These are phyloP conservation scores for Antechinus flavipes DNA, from an alignment of 2,113 vertebrate species.

Conservation along the genomic window DNA sequence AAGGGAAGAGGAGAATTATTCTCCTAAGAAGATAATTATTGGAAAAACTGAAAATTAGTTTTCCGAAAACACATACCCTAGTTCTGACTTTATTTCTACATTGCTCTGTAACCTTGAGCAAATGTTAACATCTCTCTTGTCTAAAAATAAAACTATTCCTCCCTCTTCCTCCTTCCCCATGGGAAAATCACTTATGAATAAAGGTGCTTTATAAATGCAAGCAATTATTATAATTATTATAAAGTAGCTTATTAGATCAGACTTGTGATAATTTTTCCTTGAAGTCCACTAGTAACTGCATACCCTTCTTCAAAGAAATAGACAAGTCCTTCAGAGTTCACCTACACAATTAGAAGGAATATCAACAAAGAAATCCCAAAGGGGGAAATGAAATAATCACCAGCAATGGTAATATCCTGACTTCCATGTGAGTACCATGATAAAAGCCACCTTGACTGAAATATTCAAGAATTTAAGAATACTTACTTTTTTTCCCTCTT, in stretches of 20 bases:
- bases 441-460: conserved; percentile 55
- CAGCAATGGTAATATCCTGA: conserved; percentile 60
- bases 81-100: conserved; percentile 11
- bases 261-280: neutral
- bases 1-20: conserved; percentile 5
- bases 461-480: conserved; percentile 65
- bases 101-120: neutral
- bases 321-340: conserved; percentile 41
- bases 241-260: neutral
- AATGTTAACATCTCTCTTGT: neutral
- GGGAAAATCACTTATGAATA: neutral
- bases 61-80: neutral
- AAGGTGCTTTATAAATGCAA: conserved; percentile 19
- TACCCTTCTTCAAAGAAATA: conserved; percentile 43
- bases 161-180: neutral
- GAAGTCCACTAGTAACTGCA: conserved; percentile 15
- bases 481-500: conserved; percentile 64
- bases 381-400: conserved; percentile 51
- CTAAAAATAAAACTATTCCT: neutral
- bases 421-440: conserved; percentile 8
- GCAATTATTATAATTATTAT: conserved; percentile 27
- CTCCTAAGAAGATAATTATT: neutral
- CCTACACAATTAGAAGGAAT: conserved; percentile 57
- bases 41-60: neutral
- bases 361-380: conserved; percentile 57